Base-by-base conservation (phyloP, 2,797 vertebrate genomes). In the Helarctos malayanus region DNA sequence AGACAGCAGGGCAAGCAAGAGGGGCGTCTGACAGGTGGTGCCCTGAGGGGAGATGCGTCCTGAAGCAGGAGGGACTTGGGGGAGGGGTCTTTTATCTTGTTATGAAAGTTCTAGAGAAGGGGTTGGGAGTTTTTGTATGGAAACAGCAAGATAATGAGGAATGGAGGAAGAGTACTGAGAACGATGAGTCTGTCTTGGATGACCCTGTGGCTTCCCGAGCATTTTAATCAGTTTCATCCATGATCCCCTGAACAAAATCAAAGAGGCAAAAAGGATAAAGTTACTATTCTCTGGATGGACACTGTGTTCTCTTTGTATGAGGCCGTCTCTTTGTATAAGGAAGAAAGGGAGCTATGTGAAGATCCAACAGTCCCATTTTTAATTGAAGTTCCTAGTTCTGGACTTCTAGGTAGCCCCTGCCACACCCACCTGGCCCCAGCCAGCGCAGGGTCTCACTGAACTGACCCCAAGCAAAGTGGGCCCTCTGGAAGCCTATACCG, bases 1-100 rank as follows among this genome's bases (percentile, higher is more conserved):
- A 93, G 91, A 91, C 54, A 89, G 84, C 52, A 86, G 56, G 85
- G 35, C 38, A 59, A 63, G 23, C 38, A 29, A 16, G 23, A 47
- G 56, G 14, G 73, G 35, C 0, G 0, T 25, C 71, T 92, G 86
- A 75, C 80, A 97, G 94, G 97, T 71, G 75, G 52, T n/a, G 18
- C 89, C 93, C 68, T 41, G 56, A 96, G 76, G 97, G 83, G 47
- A 89, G 54, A 19, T 29, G 47, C 27, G 25, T 61, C 68, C 81
- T 69, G n/a, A 88, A 49, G 49, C 12, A 13, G 71, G 87, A 96
- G 76, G 71, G 35, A 29, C 35, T 56, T 18, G 21, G 29, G 9
- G 69, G 80, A 92, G n/a, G 69, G 45, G 21, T 25, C 23, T 57
- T 95, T 57, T 21, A 69, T 69, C 56, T 83, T 75, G 47, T 47